These are phyloP conservation scores for Mamestra brassicae DNA, from an alignment of 2,888 invertebrate species.

Conservation along the genomic window DNA sequence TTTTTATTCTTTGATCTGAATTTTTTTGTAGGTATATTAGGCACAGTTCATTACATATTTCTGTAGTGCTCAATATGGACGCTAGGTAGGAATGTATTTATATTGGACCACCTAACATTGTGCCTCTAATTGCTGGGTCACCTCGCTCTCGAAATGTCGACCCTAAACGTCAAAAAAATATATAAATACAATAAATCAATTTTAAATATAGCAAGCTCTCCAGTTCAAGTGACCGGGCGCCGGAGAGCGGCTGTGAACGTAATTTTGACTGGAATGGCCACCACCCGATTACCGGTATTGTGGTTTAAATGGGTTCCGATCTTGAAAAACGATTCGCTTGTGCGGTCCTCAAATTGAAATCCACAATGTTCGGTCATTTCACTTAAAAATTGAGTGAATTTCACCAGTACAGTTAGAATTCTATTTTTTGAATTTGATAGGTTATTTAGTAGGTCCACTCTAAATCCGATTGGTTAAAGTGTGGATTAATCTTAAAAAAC, in stretches of 20 bases:
- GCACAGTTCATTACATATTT: background rate
- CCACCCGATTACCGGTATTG: constrained; percentile 81
- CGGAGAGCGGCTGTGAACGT: constrained; percentile 68
- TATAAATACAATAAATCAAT: constrained; percentile 59
- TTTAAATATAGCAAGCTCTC: constrained; percentile 59
- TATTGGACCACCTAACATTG: background rate
- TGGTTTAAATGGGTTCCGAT: constrained; percentile 79
- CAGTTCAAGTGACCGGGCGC: constrained; percentile 59
- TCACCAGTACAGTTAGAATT: constrained; percentile 58
- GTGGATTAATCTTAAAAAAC: background rate
- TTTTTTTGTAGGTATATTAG: background rate
- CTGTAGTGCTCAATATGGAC: too few relatives aligned
- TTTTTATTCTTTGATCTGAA: background rate
- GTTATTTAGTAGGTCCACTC: constrained; percentile 28
- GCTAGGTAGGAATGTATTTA: background rate
- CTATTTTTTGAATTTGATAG: constrained; percentile 47
- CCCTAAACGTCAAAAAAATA: constrained; percentile 29
- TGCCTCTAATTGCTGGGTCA: constrained; percentile 36
- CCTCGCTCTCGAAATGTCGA: constrained; percentile 20
- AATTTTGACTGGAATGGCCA: constrained; percentile 74
- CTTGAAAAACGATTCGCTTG: constrained; percentile 81
- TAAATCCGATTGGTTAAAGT: constrained; percentile 22
- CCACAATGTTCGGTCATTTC: constrained; percentile 66
- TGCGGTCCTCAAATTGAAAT: constrained; percentile 71
- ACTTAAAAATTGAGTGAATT: constrained; percentile 70